Evolutionary conservation across 2,888 invertebrate species (phyloP), one percentile per base, ranked within the genome.

Genomic region (Eristalis arbustorum): DNA sequence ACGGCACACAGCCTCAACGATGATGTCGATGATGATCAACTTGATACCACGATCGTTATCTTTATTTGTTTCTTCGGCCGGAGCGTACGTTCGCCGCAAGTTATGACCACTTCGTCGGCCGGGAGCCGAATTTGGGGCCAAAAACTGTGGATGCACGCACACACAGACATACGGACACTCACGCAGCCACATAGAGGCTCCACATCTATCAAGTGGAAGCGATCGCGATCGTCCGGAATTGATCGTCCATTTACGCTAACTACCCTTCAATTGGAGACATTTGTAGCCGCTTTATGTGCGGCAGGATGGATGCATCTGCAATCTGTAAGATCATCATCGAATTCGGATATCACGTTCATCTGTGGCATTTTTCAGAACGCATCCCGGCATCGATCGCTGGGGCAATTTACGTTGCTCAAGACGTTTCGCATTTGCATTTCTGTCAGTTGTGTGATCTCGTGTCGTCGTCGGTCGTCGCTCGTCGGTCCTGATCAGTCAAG

Each of bases 191-290:
- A 18, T 18, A n/a, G n/a, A 2, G 49, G 49, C n/a, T n/a, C n/a
- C n/a, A n/a, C 49, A 49, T 49, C 18, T 49, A 49, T 49, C 49
- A 49, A 49, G 4, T 49, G 49, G 62, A 64, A 63, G 66, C 40
- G 61, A 77, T 77, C 66, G 64, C 64, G 73, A 73, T 87, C 71
- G 71, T 22, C 42, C 61, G 34, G 83, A 74, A 87, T 87, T 87
- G 87, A 87, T 87, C 83, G 87, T 61, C 83, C 78, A 87, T 85
- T 85, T 77, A 85, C 82, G 85, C 74, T 87, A 87, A 87, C 87
- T 87, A 79, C 87, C 78, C 82, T 82, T 83, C 87, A 83, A 87
- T 83, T 87, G 83, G 71, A 69, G 83, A 83, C 83, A 87, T 82
- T 85, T 85, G 57, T 73, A 73, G 59, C 66, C 75, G 74, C 64